These are phyloP conservation scores for Ariolimax columbianus DNA, from an alignment of 2,888 invertebrate genomes.

Conservation along the genomic window DNA sequence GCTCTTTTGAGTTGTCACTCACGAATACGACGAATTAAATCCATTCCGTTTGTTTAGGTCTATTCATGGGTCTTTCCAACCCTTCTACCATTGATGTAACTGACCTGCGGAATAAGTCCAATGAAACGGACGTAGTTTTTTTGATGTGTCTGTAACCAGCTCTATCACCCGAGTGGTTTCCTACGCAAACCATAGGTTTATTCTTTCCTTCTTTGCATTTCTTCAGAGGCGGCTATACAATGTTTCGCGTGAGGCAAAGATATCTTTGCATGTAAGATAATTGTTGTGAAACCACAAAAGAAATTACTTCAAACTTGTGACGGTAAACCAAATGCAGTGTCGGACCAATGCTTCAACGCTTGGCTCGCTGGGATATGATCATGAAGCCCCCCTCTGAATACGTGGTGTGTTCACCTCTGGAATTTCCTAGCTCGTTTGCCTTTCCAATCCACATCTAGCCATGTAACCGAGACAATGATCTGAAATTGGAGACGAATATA, in stretches of 20 bases:
- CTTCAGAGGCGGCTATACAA: too few relatives aligned
- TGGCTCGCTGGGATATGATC: too few relatives aligned
- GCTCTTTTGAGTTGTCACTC: not conserved
- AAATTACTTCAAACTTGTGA: too few relatives aligned
- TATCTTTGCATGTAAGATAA: too few relatives aligned
- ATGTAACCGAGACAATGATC: not conserved
- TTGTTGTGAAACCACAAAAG: too few relatives aligned
- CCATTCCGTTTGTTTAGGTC: not conserved
- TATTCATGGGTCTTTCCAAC: not conserved
- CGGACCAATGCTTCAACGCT: too few relatives aligned
- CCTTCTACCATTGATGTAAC: not conserved
- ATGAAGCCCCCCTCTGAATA: too few relatives aligned
- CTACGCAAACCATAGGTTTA: too few relatives aligned
- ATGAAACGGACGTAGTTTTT: not conserved
- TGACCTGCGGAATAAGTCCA: not conserved
- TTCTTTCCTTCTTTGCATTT: too few relatives aligned
- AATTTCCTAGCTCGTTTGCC: not conserved
- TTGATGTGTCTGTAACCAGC: not conserved
- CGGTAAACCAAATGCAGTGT: too few relatives aligned
- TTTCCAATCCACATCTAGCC: not conserved
- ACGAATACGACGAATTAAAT: constrained; percentile 10
- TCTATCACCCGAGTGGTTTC: too few relatives aligned
- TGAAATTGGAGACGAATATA: not conserved
- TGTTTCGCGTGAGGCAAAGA: too few relatives aligned
- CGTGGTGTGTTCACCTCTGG: not conserved